These are phyloP conservation scores for Microtus oregoni DNA, from an alignment of 2,113 vertebrate genomes.

Conservation along the genomic window DNA sequence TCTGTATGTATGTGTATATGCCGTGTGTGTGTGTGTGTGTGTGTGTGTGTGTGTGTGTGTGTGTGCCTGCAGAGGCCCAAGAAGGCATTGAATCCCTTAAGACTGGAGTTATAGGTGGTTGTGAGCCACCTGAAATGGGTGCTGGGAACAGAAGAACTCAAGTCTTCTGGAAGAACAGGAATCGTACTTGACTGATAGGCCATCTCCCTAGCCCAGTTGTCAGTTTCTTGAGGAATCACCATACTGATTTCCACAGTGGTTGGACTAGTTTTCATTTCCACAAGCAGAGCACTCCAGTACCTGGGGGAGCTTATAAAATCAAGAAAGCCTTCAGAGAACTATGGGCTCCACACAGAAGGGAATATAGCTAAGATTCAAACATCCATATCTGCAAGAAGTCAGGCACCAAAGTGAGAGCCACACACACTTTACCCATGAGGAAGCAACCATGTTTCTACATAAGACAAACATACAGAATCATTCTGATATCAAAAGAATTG, in stretches of 20 bases:
- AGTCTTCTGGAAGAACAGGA: too few species aligned
- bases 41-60: too few species aligned
- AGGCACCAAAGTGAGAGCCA: background rate
- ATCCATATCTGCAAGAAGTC: background rate
- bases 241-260: background rate
- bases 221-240: background rate
- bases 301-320: background rate
- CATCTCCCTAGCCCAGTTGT: background rate
- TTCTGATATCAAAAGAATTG: conserved; percentile 1
- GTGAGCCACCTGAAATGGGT: background rate
- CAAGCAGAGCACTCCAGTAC: background rate
- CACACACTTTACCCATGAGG: background rate
- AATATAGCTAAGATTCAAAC: background rate
- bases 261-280: background rate
- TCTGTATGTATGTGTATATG: background rate
- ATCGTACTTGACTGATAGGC: background rate
- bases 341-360: background rate
- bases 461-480: background rate
- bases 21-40: background rate
- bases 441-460: background rate
- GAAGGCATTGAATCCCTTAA: background rate
- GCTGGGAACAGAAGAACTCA: background rate
- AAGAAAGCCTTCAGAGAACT: background rate
- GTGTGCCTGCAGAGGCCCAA: too few species aligned
- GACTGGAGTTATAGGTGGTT: background rate